Conservation (phyloP, 1,140 invertebrate species). For the Colletes latitarsis region DNA sequence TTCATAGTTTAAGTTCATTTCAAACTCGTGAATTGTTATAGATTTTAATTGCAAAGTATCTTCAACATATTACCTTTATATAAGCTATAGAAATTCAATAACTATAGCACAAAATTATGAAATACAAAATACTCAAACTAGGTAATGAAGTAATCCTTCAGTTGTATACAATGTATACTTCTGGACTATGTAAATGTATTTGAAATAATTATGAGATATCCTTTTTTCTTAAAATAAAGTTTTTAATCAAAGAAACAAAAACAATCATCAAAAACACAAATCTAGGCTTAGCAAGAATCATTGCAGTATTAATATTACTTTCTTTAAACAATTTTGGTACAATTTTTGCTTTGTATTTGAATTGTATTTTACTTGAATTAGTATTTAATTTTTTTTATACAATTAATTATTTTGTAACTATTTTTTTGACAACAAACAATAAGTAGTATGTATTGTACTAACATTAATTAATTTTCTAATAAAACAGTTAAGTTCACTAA, state of each 20-base stretch:
- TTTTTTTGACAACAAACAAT: too few relatives aligned
- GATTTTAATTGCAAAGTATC: background rate
- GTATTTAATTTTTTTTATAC: too few relatives aligned
- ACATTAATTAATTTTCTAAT: too few relatives aligned
- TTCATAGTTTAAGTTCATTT: background rate
- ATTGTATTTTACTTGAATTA: too few relatives aligned
- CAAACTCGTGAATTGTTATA: background rate
- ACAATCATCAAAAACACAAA: background rate
- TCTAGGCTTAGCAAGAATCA: background rate
- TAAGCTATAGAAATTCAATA: background rate
- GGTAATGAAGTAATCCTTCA: background rate
- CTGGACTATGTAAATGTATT: background rate
- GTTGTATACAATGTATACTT: background rate
- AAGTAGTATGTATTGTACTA: too few relatives aligned
- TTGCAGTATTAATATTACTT: too few relatives aligned
- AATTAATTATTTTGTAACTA: too few relatives aligned
- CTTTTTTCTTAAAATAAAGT: background rate
- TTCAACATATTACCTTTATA: background rate
- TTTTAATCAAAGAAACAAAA: background rate
- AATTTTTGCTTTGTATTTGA: too few relatives aligned
- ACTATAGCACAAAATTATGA: background rate
- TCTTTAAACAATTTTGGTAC: too few relatives aligned
- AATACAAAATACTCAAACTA: background rate
- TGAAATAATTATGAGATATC: background rate
- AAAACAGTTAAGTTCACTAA: too few relatives aligned